phyloP scores from a whole-genome alignment of 2,888 invertebrate genomes.

The Drosophila mulleri region DNA sequence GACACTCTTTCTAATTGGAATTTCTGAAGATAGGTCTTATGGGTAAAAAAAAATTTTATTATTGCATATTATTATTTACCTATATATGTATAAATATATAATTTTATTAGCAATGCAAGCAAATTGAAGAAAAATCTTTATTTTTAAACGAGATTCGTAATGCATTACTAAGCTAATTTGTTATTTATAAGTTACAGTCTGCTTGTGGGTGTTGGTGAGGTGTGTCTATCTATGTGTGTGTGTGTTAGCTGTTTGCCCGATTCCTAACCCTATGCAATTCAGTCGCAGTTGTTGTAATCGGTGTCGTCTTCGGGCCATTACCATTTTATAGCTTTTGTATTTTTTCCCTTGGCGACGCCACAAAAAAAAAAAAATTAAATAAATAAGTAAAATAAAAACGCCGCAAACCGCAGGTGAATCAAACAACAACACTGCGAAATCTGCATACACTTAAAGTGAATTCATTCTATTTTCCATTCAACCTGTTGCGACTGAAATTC shows the following conservation, averaged over 20 bases:
- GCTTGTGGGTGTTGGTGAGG: slow-evolving; percentile 6
- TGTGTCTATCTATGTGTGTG: background rate
- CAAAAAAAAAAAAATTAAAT: slow-evolving; percentile 7
- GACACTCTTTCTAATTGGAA: background rate
- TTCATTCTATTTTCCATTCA: background rate
- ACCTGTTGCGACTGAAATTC: slow-evolving; percentile 40
- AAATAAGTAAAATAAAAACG: too few relatives aligned
- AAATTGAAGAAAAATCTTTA: background rate
- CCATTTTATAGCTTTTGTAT: slow-evolving; percentile 30
- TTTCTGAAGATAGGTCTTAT: background rate
- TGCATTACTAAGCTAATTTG: slow-evolving; percentile 12
- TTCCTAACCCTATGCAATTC: slow-evolving; percentile 23
- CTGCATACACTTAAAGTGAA: slow-evolving; percentile 7
- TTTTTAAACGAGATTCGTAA: background rate
- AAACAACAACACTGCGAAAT: slow-evolving; percentile 4
- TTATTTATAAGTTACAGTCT: slow-evolving; percentile 30
- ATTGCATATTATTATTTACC: background rate
- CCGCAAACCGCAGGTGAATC: slow-evolving; percentile 20
- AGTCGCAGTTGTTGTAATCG: slow-evolving; percentile 22
- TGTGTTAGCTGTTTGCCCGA: slow-evolving; percentile 14
- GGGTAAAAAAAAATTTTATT: background rate
- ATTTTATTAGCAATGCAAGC: background rate
- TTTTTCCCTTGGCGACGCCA: slow-evolving; percentile 15
- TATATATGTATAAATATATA: background rate
- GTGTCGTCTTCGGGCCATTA: slow-evolving; percentile 25